Conservation (phyloP, 1,140 invertebrate genomes). For the Eumeta japonica region DNA sequence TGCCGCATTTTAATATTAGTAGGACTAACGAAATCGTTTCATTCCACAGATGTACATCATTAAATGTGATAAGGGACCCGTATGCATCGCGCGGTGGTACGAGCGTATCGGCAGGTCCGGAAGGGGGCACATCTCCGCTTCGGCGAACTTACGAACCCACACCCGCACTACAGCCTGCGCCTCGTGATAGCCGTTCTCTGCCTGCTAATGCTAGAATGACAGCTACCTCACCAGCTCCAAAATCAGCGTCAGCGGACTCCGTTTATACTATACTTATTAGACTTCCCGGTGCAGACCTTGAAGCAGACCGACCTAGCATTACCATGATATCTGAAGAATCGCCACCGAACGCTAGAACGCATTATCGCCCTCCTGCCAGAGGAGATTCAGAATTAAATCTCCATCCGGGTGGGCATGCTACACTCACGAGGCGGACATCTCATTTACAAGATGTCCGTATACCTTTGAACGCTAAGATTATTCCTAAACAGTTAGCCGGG, state of each 20-base stretch:
- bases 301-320: conserved; percentile 65
- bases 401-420: conserved; percentile 48
- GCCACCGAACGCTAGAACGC: conserved; percentile 37
- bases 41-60: conserved; percentile 67
- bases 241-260: conserved; percentile 70
- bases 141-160: conserved; percentile 33
- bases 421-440: conserved; percentile 66
- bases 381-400: conserved; percentile 54
- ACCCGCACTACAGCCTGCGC: conserved; percentile 26
- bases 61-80: conserved; percentile 77
- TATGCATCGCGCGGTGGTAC: conserved; percentile 51
- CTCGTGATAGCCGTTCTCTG: conserved; percentile 58
- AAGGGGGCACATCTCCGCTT: conserved; percentile 45
- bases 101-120: conserved; percentile 33
- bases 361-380: conserved; percentile 42
- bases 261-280: conserved; percentile 92
- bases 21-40: neutral
- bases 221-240: conserved; percentile 50
- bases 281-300: conserved; percentile 64
- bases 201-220: conserved; percentile 51
- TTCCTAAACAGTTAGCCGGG: conserved; percentile 73
- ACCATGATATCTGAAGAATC: conserved; percentile 82
- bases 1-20: too few relatives aligned
- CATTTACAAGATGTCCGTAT: conserved; percentile 78
- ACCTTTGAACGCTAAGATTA: conserved; percentile 81